A percentile compares a stretch with the other conserved stretches of the same genome.
These are phyloP conservation scores for Cryptoprocta ferox DNA, from an alignment of 2,797 vertebrate genomes.

Conservation along the genomic window DNA sequence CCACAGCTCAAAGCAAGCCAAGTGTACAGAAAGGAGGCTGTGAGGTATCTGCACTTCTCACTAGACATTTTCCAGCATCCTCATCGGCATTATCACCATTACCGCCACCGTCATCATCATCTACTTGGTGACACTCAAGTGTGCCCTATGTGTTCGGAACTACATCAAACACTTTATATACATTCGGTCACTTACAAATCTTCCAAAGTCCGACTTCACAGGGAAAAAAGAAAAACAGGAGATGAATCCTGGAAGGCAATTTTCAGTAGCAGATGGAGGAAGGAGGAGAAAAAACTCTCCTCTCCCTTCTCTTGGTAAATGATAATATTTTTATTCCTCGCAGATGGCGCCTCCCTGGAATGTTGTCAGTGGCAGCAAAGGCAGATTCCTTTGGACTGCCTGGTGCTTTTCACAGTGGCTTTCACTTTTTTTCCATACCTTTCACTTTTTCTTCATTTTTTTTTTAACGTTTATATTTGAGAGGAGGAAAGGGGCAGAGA, in stretches of 20 bases:
- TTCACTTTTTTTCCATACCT: neutral
- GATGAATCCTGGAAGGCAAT: neutral
- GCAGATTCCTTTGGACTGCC: neutral
- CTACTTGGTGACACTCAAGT: neutral
- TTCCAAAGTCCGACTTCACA: neutral
- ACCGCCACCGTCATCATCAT: neutral
- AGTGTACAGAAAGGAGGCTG: neutral
- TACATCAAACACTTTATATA: neutral
- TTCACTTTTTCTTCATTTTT: neutral
- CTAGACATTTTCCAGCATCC: neutral
- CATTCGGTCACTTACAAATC: neutral
- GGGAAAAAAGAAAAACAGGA: neutral
- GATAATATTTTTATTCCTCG: constrained; percentile 27
- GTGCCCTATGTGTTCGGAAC: neutral
- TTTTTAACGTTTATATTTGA: too few species aligned
- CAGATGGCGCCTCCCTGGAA: constrained; percentile 46
- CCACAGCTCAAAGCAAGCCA: neutral
- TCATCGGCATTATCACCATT: neutral
- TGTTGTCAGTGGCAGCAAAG: neutral
- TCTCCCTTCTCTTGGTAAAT: constrained; percentile 31
- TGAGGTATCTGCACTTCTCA: neutral
- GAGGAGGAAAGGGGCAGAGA: too few species aligned
- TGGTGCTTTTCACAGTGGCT: neutral
- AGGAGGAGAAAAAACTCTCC: neutral
- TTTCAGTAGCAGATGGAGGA: constrained; percentile 63